Evolutionary conservation across 2,797 vertebrate genomes (phyloP).

Genomic region (Salmo trutta): DNA sequence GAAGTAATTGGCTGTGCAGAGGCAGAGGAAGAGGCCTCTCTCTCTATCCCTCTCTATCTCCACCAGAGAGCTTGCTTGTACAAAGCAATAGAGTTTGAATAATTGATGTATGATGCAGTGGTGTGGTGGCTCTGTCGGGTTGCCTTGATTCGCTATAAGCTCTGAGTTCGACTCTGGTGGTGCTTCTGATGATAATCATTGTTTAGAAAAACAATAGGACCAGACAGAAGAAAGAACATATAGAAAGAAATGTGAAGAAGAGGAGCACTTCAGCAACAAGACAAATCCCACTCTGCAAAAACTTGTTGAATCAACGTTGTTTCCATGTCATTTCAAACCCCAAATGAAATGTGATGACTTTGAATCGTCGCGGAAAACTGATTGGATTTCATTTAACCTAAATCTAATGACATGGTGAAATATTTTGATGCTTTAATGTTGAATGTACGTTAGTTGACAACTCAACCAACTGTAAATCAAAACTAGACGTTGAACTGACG

Average conservation of each 20-base stretch:
- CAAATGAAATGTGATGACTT: too few relatives aligned
- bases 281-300: background rate
- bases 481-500: too few relatives aligned
- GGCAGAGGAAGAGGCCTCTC: conserved; percentile 40
- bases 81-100: conserved; percentile 86
- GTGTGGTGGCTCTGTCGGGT: conserved; percentile 24
- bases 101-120: conserved; percentile 78
- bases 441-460: too few relatives aligned
- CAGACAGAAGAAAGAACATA: conserved; percentile 15
- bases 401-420: too few relatives aligned
- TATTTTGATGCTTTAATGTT: too few relatives aligned
- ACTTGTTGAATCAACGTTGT: too few relatives aligned
- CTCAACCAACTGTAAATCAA: too few relatives aligned
- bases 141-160: conserved; percentile 35
- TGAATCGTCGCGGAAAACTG: too few relatives aligned
- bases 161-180: conserved; percentile 48
- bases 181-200: conserved; percentile 63
- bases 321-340: too few relatives aligned
- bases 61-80: conserved; percentile 81
- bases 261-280: conserved; percentile 20
- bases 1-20: conserved; percentile 82
- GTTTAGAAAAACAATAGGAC: conserved; percentile 53
- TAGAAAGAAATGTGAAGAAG: background rate
- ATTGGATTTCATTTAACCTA: too few relatives aligned
- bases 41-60: conserved; percentile 2